phyloP scores from a whole-genome alignment of 2,113 vertebrate genomes.

The Xiphophorus hellerii region DNA sequence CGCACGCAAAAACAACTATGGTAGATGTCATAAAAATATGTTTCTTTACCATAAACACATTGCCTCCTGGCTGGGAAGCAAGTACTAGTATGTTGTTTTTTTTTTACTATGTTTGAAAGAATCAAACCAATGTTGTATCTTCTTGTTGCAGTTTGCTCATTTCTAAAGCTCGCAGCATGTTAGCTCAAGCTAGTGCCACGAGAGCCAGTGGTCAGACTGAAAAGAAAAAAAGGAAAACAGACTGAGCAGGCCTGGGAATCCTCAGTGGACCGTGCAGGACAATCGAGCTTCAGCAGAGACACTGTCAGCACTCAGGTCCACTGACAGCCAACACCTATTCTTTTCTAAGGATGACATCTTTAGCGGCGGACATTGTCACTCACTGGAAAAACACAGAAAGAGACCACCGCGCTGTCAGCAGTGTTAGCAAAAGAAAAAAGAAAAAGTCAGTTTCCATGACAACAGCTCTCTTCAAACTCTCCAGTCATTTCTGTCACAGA shows the following conservation, averaged over 20 bases:
- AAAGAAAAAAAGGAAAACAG: constrained; percentile 18
- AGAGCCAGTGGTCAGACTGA: constrained; percentile 42
- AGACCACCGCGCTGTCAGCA: constrained; percentile 35
- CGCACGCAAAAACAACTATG: not conserved
- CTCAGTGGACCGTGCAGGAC: constrained; percentile 36
- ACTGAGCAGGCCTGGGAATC: constrained; percentile 19
- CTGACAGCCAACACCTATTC: constrained; percentile 59
- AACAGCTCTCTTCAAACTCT: constrained; percentile 66
- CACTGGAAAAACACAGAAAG: constrained; percentile 47
- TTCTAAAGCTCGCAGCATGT: constrained; percentile 17
- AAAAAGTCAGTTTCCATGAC: constrained; percentile 73
- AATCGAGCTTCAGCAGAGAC: constrained; percentile 21
- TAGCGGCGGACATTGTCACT: constrained; percentile 64
- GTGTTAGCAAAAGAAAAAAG: constrained; percentile 15
- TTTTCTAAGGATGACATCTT: constrained; percentile 66
- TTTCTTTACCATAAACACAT: too few relatives aligned
- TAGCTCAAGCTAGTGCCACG: constrained; percentile 36
- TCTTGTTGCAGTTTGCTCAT: constrained; percentile 18
- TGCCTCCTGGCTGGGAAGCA: too few relatives aligned
- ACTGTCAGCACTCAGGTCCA: constrained; percentile 46
- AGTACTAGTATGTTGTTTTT: not conserved
- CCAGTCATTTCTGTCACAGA: constrained; percentile 60
- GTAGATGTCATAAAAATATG: not conserved
- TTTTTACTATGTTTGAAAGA: not conserved
- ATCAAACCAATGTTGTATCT: not conserved